phyloP scores from a whole-genome alignment of 2,113 vertebrate species.

The Craseonycteris thonglongyai region DNA sequence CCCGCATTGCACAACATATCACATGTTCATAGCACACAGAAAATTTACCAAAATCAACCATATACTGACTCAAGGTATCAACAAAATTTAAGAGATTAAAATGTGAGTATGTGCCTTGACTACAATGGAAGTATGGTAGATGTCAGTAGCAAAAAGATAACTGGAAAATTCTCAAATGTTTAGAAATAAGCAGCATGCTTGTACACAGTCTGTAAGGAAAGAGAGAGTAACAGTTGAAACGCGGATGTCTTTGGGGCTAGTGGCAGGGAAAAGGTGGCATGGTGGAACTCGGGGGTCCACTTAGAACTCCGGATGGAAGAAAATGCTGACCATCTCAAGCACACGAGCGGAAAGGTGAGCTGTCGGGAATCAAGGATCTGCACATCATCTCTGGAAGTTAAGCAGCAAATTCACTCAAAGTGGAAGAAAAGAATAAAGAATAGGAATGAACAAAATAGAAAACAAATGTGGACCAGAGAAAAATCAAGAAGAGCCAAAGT shows the following conservation, averaged over 20 bases:
- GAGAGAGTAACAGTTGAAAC: not conserved
- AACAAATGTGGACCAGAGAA: not conserved
- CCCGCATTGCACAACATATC: not conserved
- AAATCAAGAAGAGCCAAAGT: not conserved
- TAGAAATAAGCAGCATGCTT: not conserved
- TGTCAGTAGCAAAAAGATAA: not conserved
- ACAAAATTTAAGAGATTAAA: not conserved
- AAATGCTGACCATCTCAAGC: not conserved
- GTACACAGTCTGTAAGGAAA: not conserved
- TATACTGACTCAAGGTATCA: not conserved
- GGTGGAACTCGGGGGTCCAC: not conserved
- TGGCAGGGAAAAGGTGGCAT: not conserved
- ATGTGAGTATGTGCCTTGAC: not conserved
- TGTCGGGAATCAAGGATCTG: not conserved
- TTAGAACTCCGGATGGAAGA: not conserved
- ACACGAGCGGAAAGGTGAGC: not conserved
- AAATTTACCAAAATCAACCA: not conserved
- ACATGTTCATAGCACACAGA: not conserved
- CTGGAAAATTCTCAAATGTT: too few species aligned
- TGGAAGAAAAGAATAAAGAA: not conserved
- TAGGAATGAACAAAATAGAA: not conserved
- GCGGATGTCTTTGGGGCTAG: not conserved
- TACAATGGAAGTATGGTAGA: not conserved
- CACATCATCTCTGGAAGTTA: not conserved
- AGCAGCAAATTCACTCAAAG: not conserved